Percentiles rank a stretch among this genome's conserved stretches.
phyloP scores from a whole-genome alignment of 1,140 invertebrate genomes.

The Trichomalopsis sarcophagae region DNA sequence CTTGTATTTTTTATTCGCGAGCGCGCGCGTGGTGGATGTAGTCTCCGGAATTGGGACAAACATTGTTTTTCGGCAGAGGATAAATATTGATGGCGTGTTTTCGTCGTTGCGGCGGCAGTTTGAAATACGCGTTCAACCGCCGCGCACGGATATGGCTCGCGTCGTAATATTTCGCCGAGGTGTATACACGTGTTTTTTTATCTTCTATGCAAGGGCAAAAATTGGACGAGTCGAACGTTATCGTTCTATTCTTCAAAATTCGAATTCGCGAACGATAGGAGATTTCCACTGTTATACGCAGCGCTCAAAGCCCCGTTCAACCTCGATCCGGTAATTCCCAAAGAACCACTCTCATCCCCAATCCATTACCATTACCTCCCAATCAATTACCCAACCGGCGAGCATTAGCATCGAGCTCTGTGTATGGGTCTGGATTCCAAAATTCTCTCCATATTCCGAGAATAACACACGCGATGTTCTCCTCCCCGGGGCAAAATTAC shows the following conservation, averaged over 20 bases:
- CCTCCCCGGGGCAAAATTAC: slow-evolving; percentile 14
- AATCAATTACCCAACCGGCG: not conserved
- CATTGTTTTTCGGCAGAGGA: not conserved
- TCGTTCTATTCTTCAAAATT: no score
- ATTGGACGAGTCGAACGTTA: no score
- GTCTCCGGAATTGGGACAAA: not conserved
- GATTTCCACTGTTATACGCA: no score
- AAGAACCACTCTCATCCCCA: not conserved
- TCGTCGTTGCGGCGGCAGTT: no score
- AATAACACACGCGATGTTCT: not conserved
- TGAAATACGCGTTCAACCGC: not conserved
- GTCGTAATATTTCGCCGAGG: no score
- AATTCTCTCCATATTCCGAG: slow-evolving; percentile 11
- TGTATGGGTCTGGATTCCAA: not conserved
- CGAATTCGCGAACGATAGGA: no score
- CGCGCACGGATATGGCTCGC: no score
- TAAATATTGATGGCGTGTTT: not conserved
- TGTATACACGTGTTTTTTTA: no score
- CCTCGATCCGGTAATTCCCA: not conserved
- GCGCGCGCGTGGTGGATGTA: not conserved
- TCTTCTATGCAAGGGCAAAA: no score
- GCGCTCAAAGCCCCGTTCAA: no score
- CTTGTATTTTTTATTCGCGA: not conserved
- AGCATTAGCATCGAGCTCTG: not conserved
- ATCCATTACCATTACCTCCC: not conserved